Evolutionary conservation across 2,797 vertebrate genomes (phyloP).

Genomic region (Nasua narica): DNA sequence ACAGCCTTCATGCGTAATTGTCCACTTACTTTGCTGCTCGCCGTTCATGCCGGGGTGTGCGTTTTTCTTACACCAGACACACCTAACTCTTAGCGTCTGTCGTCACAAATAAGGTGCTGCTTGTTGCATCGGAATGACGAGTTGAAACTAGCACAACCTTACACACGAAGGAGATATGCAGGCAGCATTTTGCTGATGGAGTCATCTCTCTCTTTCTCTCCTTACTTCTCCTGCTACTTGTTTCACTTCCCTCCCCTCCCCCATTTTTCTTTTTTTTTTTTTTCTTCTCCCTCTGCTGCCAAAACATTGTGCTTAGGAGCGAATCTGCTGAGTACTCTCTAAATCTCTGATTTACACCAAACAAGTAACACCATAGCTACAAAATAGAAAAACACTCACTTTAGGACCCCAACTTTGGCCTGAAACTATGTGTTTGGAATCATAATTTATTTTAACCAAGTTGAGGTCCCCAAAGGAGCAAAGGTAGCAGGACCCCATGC

Average conservation of each 20-base stretch:
- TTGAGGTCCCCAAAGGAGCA: not conserved
- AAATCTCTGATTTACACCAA: not conserved
- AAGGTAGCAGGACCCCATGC: not conserved
- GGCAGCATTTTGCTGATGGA: not conserved
- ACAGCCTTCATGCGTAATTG: not conserved
- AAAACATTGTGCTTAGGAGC: not conserved
- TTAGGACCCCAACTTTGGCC: not conserved
- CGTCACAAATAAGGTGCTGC: not conserved
- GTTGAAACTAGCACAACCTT: slow-evolving; percentile 21
- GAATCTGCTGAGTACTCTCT: not conserved
- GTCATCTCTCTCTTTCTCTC: not conserved
- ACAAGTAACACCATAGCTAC: not conserved
- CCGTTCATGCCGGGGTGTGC: not conserved
- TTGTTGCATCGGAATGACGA: slow-evolving; percentile 2
- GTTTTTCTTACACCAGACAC: slow-evolving; percentile 17
- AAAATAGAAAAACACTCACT: not conserved
- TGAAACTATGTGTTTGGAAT: not conserved
- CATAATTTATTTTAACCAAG: not conserved
- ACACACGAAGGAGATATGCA: not conserved
- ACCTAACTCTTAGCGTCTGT: slow-evolving; percentile 51
- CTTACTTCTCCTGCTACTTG: not conserved
- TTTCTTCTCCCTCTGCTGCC: not conserved
- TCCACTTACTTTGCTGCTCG: not conserved
- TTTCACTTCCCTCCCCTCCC: not conserved
- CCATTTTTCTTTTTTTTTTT: not conserved